phyloP scores from a whole-genome alignment of 2,113 vertebrate species.

The Cyphomyrus discorhynchus region DNA sequence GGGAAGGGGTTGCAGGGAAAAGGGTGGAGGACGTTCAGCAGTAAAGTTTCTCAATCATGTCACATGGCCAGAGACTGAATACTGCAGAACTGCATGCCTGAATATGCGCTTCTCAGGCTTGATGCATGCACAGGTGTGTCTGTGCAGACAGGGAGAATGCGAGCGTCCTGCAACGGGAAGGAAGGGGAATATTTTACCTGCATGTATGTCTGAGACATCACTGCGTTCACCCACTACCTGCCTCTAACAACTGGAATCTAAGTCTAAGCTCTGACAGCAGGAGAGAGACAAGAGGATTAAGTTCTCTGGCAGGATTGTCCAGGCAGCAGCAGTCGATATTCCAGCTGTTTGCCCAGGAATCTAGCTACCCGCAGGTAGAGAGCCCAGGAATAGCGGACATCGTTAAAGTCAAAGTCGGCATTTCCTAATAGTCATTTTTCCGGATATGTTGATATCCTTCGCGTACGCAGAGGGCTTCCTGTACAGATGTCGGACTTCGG shows the following conservation, averaged over 20 bases:
- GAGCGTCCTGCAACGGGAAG: background rate
- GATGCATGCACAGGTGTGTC: background rate
- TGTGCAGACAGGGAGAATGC: too few species aligned
- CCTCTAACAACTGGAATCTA: background rate
- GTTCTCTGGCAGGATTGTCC: background rate
- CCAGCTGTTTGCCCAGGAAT: constrained; percentile 7
- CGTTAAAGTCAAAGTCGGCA: constrained; percentile 26
- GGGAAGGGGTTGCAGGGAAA: background rate
- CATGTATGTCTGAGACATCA: background rate
- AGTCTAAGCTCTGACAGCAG: background rate
- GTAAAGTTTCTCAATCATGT: background rate
- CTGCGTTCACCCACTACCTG: background rate
- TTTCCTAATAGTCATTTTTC: constrained; percentile 20
- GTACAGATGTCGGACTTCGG: background rate
- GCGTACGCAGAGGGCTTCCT: background rate
- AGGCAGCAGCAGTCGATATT: background rate
- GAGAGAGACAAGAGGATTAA: background rate
- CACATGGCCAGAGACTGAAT: background rate
- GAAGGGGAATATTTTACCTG: background rate
- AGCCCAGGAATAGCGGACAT: constrained; percentile 3
- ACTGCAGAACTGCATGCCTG: background rate
- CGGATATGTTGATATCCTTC: constrained; percentile 26
- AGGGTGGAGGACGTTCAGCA: background rate
- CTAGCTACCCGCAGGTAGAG: background rate
- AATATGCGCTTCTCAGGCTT: background rate